Percentiles rank a stretch among this genome's conserved stretches.
phyloP scores from a whole-genome alignment of 2,797 vertebrate genomes.

The Etheostoma perlongum region DNA sequence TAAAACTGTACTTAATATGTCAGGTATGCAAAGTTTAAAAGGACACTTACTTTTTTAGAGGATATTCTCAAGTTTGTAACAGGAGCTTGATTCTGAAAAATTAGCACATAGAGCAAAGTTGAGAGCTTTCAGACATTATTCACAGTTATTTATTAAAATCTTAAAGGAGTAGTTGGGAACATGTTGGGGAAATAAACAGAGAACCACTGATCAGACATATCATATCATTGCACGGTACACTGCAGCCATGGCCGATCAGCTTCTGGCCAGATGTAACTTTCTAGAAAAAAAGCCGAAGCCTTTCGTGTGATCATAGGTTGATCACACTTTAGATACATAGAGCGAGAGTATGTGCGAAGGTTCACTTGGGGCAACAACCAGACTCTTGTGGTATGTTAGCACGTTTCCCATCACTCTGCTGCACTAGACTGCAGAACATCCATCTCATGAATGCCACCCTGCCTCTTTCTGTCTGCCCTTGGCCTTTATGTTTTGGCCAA shows the following conservation, averaged over 20 bases:
- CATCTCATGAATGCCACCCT: conserved; percentile 57
- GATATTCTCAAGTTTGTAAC: conserved; percentile 97
- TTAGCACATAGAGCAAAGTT: not conserved
- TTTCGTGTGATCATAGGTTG: conserved; percentile 42
- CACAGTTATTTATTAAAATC: not conserved
- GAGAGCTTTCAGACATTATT: not conserved
- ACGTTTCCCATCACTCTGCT: conserved; percentile 65
- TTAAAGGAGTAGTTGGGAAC: not conserved
- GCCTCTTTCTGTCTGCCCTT: conserved; percentile 48
- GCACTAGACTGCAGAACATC: conserved; percentile 45
- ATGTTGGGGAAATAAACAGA: not conserved
- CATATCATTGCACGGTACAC: not conserved
- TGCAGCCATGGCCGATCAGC: not conserved
- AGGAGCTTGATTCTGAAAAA: conserved; percentile 88
- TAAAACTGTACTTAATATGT: conserved; percentile 6
- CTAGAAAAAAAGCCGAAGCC: not conserved
- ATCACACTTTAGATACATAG: conserved; percentile 27
- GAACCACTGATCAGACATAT: not conserved
- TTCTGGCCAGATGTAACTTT: conserved; percentile 22
- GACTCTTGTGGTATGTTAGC: conserved; percentile 25
- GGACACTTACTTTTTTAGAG: conserved; percentile 93
- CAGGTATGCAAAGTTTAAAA: not conserved
- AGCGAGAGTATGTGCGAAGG: conserved; percentile 41
- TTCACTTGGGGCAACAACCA: conserved; percentile 38
- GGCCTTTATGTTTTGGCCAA: conserved; percentile 62